Conservation (phyloP, 2,113 vertebrate genomes). For the Collichthys lucidus region DNA sequence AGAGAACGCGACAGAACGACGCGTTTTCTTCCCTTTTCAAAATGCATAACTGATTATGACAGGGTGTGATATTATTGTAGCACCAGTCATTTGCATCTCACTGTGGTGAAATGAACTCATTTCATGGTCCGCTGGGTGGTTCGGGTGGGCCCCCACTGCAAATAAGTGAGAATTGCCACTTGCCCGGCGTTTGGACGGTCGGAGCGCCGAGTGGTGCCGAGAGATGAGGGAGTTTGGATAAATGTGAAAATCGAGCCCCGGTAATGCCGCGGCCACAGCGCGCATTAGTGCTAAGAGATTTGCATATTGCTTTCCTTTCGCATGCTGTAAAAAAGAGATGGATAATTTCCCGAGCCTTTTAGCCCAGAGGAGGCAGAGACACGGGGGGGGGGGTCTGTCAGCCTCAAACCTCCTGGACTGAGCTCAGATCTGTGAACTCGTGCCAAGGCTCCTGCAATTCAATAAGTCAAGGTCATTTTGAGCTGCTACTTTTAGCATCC, state of each 20-base stretch:
- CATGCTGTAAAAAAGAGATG: constrained; percentile 23
- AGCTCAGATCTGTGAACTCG: constrained; percentile 3
- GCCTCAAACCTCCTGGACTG: constrained; percentile 21
- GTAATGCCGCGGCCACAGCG: constrained; percentile 13
- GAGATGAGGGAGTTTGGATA: constrained; percentile 53
- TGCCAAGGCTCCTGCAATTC: constrained; percentile 20
- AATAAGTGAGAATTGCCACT: constrained; percentile 79
- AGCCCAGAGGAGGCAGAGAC: constrained; percentile 8
- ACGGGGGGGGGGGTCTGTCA: constrained; percentile 12
- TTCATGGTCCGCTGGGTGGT: constrained; percentile 79
- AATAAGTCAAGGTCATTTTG: constrained; percentile 37
- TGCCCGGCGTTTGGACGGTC: constrained; percentile 59
- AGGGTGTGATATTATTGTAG: constrained; percentile 71
- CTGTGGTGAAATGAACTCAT: constrained; percentile 79
- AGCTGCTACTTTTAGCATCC: constrained; percentile 40
- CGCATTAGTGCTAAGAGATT: constrained; percentile 41
- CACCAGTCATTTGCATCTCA: constrained; percentile 75
- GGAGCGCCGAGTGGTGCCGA: not conserved
- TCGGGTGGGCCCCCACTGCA: constrained; percentile 36
- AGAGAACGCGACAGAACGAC: constrained; percentile 28
- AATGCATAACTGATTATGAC: constrained; percentile 73
- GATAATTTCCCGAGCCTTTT: constrained; percentile 22
- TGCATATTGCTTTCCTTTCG: constrained; percentile 50
- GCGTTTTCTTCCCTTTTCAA: constrained; percentile 48
- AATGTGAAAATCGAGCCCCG: constrained; percentile 60